phyloP scores from a whole-genome alignment of 2,888 invertebrate species.

The Ceraclea dissimilis region DNA sequence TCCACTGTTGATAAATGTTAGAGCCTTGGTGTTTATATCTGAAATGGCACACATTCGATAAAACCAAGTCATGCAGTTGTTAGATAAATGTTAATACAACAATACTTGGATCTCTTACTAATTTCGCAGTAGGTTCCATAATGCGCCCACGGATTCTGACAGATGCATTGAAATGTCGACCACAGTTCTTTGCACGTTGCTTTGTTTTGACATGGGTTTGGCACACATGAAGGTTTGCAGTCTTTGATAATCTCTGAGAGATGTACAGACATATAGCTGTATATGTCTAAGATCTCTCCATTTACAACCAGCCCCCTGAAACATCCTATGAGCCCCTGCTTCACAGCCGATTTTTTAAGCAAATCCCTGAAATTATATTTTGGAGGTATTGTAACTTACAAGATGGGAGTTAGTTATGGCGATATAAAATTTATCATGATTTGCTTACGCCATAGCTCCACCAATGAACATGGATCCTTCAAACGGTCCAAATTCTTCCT shows the following conservation, averaged over 20 bases:
- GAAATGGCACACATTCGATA: slow-evolving; percentile 30
- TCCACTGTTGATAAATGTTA: slow-evolving; percentile 78
- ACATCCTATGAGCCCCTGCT: slow-evolving; percentile 88
- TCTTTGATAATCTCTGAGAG: slow-evolving; percentile 86
- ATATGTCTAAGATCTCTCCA: slow-evolving; percentile 83
- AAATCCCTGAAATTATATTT: slow-evolving; percentile 53
- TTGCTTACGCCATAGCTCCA: slow-evolving; percentile 78
- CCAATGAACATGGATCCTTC: slow-evolving; percentile 92
- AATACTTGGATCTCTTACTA: slow-evolving; percentile 55
- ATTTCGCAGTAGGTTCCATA: slow-evolving; percentile 83
- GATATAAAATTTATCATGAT: not conserved
- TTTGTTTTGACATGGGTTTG: slow-evolving; percentile 87
- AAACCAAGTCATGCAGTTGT: no score
- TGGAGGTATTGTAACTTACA: not conserved
- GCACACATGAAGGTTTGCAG: slow-evolving; percentile 90
- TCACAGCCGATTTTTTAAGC: slow-evolving; percentile 72
- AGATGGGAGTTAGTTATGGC: not conserved
- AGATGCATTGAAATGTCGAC: slow-evolving; percentile 88
- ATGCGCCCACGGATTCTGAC: slow-evolving; percentile 89
- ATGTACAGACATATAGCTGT: slow-evolving; percentile 88
- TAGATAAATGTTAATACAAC: no score
- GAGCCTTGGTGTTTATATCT: slow-evolving; percentile 86
- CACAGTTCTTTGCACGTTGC: slow-evolving; percentile 86
- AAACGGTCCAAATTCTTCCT: slow-evolving; percentile 87
- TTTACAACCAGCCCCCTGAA: slow-evolving; percentile 89